Conservation (phyloP, 2,113 vertebrate species). For the Otus sunia region DNA sequence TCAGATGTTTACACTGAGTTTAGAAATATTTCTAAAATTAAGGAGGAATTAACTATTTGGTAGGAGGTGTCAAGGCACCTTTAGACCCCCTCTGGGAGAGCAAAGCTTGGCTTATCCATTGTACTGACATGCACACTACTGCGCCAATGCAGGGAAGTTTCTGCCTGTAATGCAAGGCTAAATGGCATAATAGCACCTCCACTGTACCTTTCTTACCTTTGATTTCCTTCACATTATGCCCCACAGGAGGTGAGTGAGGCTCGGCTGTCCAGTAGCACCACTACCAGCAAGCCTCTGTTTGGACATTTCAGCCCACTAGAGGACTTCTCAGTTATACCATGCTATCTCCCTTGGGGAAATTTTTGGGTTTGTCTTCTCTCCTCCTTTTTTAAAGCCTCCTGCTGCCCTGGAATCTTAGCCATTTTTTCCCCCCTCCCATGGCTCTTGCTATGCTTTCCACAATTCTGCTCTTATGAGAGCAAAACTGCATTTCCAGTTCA, state of each 20-base stretch:
- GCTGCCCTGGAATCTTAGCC: background rate
- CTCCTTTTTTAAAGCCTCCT: background rate
- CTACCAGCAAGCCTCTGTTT: background rate
- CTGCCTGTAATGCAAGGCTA: background rate
- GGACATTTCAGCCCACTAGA: background rate
- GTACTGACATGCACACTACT: background rate
- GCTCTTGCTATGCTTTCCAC: background rate
- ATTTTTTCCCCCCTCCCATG: background rate
- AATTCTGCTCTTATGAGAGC: background rate
- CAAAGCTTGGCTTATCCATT: background rate
- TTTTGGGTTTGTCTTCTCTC: background rate
- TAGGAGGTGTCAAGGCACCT: background rate
- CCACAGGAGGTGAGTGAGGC: background rate
- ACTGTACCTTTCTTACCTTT: background rate
- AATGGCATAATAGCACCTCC: background rate
- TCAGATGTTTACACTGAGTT: background rate
- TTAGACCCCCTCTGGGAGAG: background rate
- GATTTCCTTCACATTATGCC: background rate
- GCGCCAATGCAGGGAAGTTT: background rate
- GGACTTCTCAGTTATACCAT: background rate
- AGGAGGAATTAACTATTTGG: background rate
- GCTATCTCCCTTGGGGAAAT: fast-evolving
- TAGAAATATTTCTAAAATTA: background rate
- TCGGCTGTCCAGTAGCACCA: background rate
- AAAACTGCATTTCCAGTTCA: background rate